Percentiles rank a stretch among this genome's conserved stretches.
Evolutionary conservation across 2,888 invertebrate species (phyloP).

Genomic region (Drosophila anomalipes): DNA sequence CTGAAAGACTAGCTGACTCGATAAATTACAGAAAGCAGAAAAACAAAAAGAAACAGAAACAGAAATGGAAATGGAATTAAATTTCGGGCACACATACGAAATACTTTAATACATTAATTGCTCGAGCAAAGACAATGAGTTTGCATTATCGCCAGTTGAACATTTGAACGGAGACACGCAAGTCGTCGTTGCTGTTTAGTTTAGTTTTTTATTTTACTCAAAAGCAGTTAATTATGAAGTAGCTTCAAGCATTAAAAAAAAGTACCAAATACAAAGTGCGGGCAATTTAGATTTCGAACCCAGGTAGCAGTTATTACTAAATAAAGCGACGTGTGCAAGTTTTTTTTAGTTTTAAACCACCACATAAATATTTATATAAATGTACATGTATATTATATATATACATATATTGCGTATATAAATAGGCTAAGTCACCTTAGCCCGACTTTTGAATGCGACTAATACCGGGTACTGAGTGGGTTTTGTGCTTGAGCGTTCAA

Average conservation of each 20-base stretch:
- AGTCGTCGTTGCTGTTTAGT: conserved; percentile 40
- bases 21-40: conserved; percentile 43
- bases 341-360: conserved; percentile 18
- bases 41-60: conserved; percentile 8
- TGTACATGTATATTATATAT: conserved; percentile 2
- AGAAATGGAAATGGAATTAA: conserved; percentile 58
- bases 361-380: conserved; percentile 2
- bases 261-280: conserved; percentile 43
- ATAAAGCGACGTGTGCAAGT: conserved; percentile 14
- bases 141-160: conserved; percentile 72
- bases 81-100: conserved; percentile 58
- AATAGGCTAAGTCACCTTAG: not conserved
- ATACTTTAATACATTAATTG: conserved; percentile 69
- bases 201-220: conserved; percentile 8
- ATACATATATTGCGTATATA: conserved; percentile 1
- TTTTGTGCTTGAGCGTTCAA: conserved; percentile 52
- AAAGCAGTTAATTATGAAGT: conserved; percentile 46
- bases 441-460: conserved; percentile 6
- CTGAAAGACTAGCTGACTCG: conserved; percentile 6
- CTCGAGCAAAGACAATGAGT: conserved; percentile 67
- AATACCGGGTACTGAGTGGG: conserved; percentile 10
- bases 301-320: conserved; percentile 13
- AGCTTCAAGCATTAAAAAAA: conserved; percentile 19
- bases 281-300: conserved; percentile 9
- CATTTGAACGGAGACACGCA: conserved; percentile 72